phyloP scores from a whole-genome alignment of 2,113 vertebrate species.

The Eubucco bourcierii region DNA sequence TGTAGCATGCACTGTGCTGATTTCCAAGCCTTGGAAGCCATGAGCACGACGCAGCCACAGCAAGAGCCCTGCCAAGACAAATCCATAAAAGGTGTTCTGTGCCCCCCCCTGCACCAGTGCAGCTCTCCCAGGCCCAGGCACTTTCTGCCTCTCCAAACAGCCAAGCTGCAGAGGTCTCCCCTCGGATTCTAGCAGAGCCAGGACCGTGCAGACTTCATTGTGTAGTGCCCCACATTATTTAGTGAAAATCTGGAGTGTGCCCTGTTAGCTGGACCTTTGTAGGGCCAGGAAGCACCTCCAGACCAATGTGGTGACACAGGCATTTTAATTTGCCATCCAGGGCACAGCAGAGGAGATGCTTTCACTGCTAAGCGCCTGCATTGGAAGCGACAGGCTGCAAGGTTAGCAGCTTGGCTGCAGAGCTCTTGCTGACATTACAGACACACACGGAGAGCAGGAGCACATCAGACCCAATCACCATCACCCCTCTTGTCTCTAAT shows the following conservation, averaged over 20 bases:
- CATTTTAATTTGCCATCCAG: constrained; percentile 67
- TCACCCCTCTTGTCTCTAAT: constrained; percentile 48
- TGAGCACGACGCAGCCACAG: neutral
- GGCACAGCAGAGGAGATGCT: constrained; percentile 49
- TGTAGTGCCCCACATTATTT: constrained; percentile 54
- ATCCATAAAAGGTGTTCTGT: constrained; percentile 55
- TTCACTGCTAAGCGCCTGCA: constrained; percentile 36
- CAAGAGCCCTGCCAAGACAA: constrained; percentile 53
- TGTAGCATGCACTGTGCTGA: constrained; percentile 4
- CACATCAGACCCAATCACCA: constrained; percentile 64
- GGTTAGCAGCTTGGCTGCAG: constrained; percentile 63
- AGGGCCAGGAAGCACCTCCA: constrained; percentile 64
- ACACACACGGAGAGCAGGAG: constrained; percentile 56
- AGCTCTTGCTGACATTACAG: constrained; percentile 58
- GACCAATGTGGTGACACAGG: constrained; percentile 65
- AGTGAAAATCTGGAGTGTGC: constrained; percentile 39
- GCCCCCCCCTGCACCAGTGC: neutral
- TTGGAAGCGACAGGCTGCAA: constrained; percentile 63
- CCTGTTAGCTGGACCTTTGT: constrained; percentile 50
- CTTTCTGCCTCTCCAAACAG: constrained; percentile 23
- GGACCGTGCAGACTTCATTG: constrained; percentile 42
- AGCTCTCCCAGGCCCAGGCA: constrained; percentile 38
- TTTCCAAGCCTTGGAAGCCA: constrained; percentile 29
- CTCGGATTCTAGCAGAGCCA: neutral
- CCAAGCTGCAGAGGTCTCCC: constrained; percentile 14